Evolutionary conservation across 2,797 vertebrate genomes (phyloP), one percentile per base, ranked within the genome.

Genomic region (Hippoglossus hippoglossus): DNA sequence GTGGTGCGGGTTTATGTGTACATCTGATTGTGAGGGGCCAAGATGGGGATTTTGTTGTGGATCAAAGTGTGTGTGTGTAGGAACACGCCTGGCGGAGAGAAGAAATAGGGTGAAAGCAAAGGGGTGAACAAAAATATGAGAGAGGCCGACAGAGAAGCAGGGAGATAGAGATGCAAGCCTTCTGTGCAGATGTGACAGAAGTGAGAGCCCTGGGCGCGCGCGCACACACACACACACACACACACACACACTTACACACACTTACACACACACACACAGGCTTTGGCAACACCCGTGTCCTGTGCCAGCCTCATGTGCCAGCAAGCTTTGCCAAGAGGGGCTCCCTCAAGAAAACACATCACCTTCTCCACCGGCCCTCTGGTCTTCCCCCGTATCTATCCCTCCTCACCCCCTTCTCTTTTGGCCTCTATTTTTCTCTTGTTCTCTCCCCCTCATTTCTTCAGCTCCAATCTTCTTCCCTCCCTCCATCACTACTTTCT

Each of bases 131-230:
- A 5, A 19, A 46, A 19, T 46, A 16, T 46, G 6, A 19, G 44
- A 46, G 44, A 39, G 36, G 11, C 11, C 36, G 36, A 50, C 39
- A 24, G 26, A 53, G 52, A 57, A 11, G 19, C 57, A 28, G 66
- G 64, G 21, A 57, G 13, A 46, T 59, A 1, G 49, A 58, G 57
- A 74, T 70, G 31, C 65, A 55, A 21, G 54, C 51, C 12, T 41
- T 66, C 47, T 81, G 57, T 79, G 67, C 67, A 79, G 62, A 77
- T 87, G 79, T 75, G 67, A 75, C 46, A 44, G 54, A 53, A 66
- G 53, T 59, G 56, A 41, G 34, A 63, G 75, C 63, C 53, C n/a
- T 7, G 24, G 46, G 25, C 68, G 4, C 15, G 7, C 22, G 19
- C 57, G 63, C 59, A 54, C 36, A 46, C 46, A 18, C 24, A 63